A percentile compares a stretch with the other conserved stretches of the same genome.
Conservation (phyloP, 2,113 vertebrate species). For the Turnix velox region DNA sequence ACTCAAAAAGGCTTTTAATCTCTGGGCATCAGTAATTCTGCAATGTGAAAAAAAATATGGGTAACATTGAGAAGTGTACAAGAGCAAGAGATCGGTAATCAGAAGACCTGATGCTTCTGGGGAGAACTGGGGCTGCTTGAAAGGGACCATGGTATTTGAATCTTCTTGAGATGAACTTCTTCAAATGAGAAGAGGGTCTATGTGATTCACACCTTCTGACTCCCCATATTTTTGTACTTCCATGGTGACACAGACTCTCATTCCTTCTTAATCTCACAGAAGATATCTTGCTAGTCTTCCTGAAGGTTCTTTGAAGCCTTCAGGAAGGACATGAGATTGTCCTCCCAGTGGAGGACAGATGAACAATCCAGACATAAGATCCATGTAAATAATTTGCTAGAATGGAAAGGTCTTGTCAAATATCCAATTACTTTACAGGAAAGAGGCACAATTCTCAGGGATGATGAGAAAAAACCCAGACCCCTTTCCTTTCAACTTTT, state of each 20-base stretch:
- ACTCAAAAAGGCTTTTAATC: not conserved
- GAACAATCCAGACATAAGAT: not conserved
- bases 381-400: not conserved
- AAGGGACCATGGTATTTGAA: not conserved
- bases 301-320: not conserved
- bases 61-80: rapidly evolving
- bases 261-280: not conserved
- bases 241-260: rapidly evolving
- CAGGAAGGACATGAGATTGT: not conserved
- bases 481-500: not conserved
- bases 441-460: not conserved
- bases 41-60: not conserved
- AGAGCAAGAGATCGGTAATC: not conserved
- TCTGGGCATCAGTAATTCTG: not conserved
- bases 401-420: not conserved
- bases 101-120: not conserved
- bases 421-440: not conserved
- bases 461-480: rapidly evolving
- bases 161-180: not conserved
- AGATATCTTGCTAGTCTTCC: not conserved
- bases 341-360: not conserved
- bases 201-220: rapidly evolving
- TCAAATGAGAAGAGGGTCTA: not conserved
- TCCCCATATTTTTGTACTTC: not conserved
- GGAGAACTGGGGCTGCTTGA: not conserved